Base-by-base conservation (phyloP, 2,888 invertebrate genomes). In the Imbricaverruca yamaguchii region DNA sequence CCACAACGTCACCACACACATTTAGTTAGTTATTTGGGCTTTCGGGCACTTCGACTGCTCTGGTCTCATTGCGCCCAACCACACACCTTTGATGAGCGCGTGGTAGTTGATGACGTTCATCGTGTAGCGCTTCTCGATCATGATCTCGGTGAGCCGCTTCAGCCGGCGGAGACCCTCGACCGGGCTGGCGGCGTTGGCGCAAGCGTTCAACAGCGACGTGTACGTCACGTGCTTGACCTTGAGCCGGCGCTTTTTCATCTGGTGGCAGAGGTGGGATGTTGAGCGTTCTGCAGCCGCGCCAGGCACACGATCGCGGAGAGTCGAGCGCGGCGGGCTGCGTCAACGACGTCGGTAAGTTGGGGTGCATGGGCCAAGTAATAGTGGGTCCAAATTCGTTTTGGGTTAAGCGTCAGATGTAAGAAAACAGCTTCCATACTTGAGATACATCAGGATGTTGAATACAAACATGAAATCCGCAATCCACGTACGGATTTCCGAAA, bases 201-300 rank as follows among this genome's bases (percentile, higher is more conserved):
- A 97, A 2, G 95, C 93, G 88, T 95, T 94, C 86, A 98, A 93
- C 57, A 98, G 89, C 82, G 93, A 93, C 0, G 95, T 95, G 85
- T 94, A 95, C 0, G 93, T 92, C 25, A 92, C 91, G 0, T 90
- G 91, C 56, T 91, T 92, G 0, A 92, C 91, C 83, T 89, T 89
- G 0, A 95, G 86, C 0, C 90, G 92, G 74, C 92, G 89, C 85
- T 91, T 91, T 85, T 93, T 94, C 94, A 97, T 94, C 86, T 92
- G 85, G 39, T 15, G 67, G n/a, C 25, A 25, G 25, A n/a, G 21
- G 63, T 10, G 21, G 63, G 18, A n/a, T n/a, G 39, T 39, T 39
- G 39, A 39, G 39, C 39, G 39, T 39, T 39, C 39, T 39, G 39
- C 4, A 39, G 4, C 39, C n/a, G n/a, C n/a, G n/a, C n/a, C n/a